Conservation (phyloP, 2,797 vertebrate species). For the Lates japonicus region DNA sequence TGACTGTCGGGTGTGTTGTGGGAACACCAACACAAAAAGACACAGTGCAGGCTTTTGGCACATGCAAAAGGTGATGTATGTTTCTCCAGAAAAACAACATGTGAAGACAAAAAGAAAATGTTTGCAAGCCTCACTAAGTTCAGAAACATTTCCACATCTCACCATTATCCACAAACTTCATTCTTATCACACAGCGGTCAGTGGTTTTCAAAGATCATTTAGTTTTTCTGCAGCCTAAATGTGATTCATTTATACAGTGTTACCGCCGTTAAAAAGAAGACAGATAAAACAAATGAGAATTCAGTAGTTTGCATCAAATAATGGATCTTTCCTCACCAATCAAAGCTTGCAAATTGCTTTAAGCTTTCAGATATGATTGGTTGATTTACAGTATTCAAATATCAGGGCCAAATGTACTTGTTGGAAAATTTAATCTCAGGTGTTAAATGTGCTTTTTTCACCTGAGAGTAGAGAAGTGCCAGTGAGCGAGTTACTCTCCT, state of each 20-base stretch:
- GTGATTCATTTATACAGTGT: conserved; percentile 12
- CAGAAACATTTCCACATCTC: neutral
- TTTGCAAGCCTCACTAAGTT: neutral
- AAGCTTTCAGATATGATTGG: neutral
- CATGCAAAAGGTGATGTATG: neutral
- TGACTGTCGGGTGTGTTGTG: conserved; percentile 23
- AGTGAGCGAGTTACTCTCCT: neutral
- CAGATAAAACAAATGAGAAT: neutral
- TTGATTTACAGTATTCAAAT: neutral
- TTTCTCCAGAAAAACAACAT: conserved; percentile 5
- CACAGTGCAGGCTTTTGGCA: conserved; percentile 26
- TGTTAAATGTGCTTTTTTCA: neutral
- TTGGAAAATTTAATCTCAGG: conserved; percentile 13
- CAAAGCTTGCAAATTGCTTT: conserved; percentile 15
- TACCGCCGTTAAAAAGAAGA: neutral
- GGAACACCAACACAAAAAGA: conserved; percentile 21
- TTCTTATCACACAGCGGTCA: neutral
- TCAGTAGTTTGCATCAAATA: neutral
- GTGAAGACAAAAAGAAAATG: neutral
- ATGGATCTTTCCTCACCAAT: neutral
- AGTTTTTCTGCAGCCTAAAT: neutral
- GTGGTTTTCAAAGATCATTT: neutral
- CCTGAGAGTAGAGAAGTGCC: neutral
- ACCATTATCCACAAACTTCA: neutral
- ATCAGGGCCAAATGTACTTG: neutral